A percentile compares a stretch with the other conserved stretches of the same genome.
Conservation (phyloP, 2,888 invertebrate species). For the Caenorhabditis auriculariae region DNA sequence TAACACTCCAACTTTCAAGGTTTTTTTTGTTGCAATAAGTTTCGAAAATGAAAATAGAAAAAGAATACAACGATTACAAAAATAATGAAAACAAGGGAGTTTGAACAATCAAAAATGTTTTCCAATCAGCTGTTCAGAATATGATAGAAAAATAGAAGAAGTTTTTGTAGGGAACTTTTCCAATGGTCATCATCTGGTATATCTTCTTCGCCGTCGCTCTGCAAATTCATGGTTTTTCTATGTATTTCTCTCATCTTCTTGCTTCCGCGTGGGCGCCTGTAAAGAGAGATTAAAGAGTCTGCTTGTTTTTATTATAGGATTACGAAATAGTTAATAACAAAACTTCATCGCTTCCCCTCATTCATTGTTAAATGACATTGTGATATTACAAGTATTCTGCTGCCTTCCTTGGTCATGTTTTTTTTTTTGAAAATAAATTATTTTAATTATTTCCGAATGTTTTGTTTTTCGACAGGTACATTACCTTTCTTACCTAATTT, state of each 20-base stretch:
- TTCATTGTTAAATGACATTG: neutral
- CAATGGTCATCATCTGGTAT: slow-evolving; percentile 62
- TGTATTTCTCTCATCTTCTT: slow-evolving; percentile 57
- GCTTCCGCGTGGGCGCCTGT: slow-evolving; percentile 52
- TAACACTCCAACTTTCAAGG: slow-evolving; percentile 59
- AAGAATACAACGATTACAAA: too few species aligned
- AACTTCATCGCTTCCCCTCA: too few species aligned
- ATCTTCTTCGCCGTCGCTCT: slow-evolving; percentile 61
- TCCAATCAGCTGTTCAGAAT: neutral
- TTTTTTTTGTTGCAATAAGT: slow-evolving; percentile 6
- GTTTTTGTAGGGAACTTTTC: slow-evolving; percentile 45
- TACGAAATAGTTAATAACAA: too few species aligned
- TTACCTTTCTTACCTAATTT: too few species aligned
- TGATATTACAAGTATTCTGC: slow-evolving; percentile 4
- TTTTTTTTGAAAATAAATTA: slow-evolving; percentile 1
- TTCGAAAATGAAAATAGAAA: too few species aligned
- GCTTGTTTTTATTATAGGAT: neutral
- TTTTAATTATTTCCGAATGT: neutral
- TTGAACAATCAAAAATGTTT: neutral
- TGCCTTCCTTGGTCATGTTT: neutral
- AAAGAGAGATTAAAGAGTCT: slow-evolving; percentile 21
- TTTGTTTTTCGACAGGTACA: too few species aligned
- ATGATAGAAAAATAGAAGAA: too few species aligned
- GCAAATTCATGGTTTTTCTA: slow-evolving; percentile 58
- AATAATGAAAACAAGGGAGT: too few species aligned